These are phyloP conservation scores for Cheiracanthium punctorium DNA, from an alignment of 2,888 invertebrate species.

Conservation along the genomic window DNA sequence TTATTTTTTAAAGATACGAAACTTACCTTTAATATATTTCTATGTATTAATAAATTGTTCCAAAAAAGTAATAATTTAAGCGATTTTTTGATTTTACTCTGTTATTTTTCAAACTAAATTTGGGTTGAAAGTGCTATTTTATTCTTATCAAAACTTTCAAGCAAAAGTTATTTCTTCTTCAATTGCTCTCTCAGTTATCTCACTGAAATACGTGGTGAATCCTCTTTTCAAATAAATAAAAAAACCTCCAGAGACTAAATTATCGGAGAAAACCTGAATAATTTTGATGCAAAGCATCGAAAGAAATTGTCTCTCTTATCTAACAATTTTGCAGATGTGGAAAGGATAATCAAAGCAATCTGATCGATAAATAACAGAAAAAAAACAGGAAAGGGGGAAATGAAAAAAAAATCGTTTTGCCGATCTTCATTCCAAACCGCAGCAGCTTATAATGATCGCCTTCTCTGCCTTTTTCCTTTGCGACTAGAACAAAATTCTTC, in stretches of 20 bases:
- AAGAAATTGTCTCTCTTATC: constrained; percentile 12
- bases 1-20: no score
- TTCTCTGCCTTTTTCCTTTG: not conserved
- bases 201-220: no score
- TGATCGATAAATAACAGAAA: constrained; percentile 58
- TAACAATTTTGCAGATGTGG: not conserved
- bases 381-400: not conserved
- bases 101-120: no score
- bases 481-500: constrained; percentile 41
- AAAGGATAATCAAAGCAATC: constrained; percentile 47
- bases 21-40: no score
- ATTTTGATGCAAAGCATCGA: not conserved
- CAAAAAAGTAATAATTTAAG: no score
- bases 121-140: no score
- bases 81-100: no score
- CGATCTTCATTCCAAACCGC: constrained; percentile 53
- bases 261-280: not conserved
- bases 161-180: no score
- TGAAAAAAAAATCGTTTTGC: constrained; percentile 41
- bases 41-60: no score
- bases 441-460: constrained; percentile 56
- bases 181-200: no score
- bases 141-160: no score
- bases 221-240: no score
- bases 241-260: not conserved